Evolutionary conservation across 2,888 invertebrate genomes (phyloP), one percentile per base, ranked within the genome.

Genomic region (Aphrophora alni): DNA sequence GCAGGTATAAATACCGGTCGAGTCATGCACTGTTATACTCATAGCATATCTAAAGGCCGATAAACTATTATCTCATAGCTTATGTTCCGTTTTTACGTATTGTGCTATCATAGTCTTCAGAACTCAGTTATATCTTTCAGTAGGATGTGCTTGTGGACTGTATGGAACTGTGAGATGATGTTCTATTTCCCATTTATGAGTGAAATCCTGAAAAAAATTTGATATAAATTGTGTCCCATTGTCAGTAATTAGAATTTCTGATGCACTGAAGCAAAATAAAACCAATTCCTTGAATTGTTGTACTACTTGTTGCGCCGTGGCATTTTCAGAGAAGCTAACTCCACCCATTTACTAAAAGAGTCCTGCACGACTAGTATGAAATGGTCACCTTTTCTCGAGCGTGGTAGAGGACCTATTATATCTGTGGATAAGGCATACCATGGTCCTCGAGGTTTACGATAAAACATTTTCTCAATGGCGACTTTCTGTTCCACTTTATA

Each of bases 21-120:
- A 71, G 0, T 84, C 83, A 5, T 84, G 84, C 3, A n/a, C 38
- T 0, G 84, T 79, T 0, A 84, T 82, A 26, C 85, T 85, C 38
- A 83, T 73, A 0, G 85, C 85, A 24, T 85, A 84, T 4, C 69
- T 75, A 0, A 84, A 59, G 27, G 84, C 85, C 8, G 82, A 70
- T 0, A 85, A 1, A 24, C 80, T 51, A 0, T 82, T n/a, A 28
- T 84, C 85, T 85, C 86, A 86, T 3, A 80, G 75, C 1, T 80
- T 80, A 8, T 87, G 87, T 33, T 87, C 81, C 0, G 81, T 59
- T 0, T 83, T 81, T 4, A 86, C 85, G 33, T 82, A 87, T 28
- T 86, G 82, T 0, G 85, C 82, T 0, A 87, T 85, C 86, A 87
- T 87, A 0, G 86, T 87, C 77, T 87, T 86, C 0, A 87, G 25